Conservation (phyloP, 2,888 invertebrate genomes). For the Hololepta plana region DNA sequence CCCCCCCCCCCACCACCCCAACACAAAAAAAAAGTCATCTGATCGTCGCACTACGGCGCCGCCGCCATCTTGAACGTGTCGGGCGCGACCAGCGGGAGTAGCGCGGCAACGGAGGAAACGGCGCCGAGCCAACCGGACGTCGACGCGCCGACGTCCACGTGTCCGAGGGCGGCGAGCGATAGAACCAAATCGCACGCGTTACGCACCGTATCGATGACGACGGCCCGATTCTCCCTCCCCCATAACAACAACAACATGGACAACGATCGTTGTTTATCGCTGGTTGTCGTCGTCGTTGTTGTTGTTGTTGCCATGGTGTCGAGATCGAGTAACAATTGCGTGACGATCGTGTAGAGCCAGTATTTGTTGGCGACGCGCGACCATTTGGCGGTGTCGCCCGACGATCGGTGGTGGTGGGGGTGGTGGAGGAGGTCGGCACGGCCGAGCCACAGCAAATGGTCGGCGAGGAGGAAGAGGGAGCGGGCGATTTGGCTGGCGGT, state of each 20-base stretch:
- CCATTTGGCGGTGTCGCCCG: slow-evolving; percentile 61
- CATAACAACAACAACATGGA: too few species aligned
- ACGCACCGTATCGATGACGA: slow-evolving; percentile 67
- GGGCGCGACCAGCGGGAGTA: slow-evolving; percentile 61
- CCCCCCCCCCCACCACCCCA: too few species aligned
- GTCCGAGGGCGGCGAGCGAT: slow-evolving; percentile 65
- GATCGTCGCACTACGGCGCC: too few species aligned
- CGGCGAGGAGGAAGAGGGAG: slow-evolving; percentile 62
- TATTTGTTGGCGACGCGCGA: slow-evolving; percentile 54
- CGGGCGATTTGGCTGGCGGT: slow-evolving; percentile 65
- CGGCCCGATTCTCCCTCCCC: slow-evolving; percentile 39
- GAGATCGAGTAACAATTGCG: too few species aligned
- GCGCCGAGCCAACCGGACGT: slow-evolving; percentile 62
- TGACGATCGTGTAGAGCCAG: slow-evolving; percentile 67
- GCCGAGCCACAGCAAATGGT: slow-evolving; percentile 75
- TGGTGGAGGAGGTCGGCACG: slow-evolving; percentile 53
- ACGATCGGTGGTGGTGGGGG: too few species aligned
- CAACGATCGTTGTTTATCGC: too few species aligned
- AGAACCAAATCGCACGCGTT: slow-evolving; percentile 78
- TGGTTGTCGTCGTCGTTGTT: too few species aligned
- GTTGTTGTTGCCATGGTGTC: too few species aligned
- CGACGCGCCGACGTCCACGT: slow-evolving; percentile 58
- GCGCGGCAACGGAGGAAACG: slow-evolving; percentile 62
- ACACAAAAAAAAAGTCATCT: too few species aligned
- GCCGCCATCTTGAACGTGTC: too few species aligned